Evolutionary conservation across 1,140 invertebrate genomes (phyloP), one percentile per base, ranked within the genome.

Genomic region (Cotesia typhae): DNA sequence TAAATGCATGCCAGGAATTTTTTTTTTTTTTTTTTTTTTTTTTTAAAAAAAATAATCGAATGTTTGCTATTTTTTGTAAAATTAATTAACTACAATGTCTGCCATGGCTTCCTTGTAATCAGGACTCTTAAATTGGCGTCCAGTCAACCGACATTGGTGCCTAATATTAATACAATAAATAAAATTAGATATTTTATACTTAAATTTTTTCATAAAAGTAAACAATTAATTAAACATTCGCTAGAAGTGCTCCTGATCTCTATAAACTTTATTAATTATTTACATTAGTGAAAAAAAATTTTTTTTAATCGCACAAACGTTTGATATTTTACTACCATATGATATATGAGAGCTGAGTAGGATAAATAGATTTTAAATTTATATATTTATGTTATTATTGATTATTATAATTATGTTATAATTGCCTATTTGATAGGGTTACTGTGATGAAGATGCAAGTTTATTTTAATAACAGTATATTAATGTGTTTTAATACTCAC

Each of bases 91-190:
- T 65, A 6, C 20, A 14, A 66, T 66, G 47, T 52, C 41, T 20
- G 64, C 64, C 64, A 66, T 66, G 64, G 64, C 64, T 66, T 71
- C 61, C 70, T 66, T 53, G 53, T 35, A 71, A 53, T 59, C 60
- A 71, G 47, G 63, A 41, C 14, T 71, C 55, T 63, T 55, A 10
- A 47, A 47, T 51, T 47, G 14, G 53, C 35, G 5, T 55, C 36
- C 55, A 59, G 53, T 10, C 4, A 38, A 37, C 35, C 2, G 67
- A 61, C 35, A 70, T 70, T 60, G 57, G 57, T 70, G 59, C 67
- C 57, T 70, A 55, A 35, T 20, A 61, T 61, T 20, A 59, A 61
- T 3, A 47, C 60, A 57, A 10, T 41, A 61, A 47, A 61, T 65
- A 55, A 55, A 55, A 68, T 17, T 60, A n/a, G 35, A 38, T 41